Evolutionary conservation across 2,797 vertebrate species (phyloP), one percentile per base, ranked within the genome.

Genomic region (Crenuchus spilurus): DNA sequence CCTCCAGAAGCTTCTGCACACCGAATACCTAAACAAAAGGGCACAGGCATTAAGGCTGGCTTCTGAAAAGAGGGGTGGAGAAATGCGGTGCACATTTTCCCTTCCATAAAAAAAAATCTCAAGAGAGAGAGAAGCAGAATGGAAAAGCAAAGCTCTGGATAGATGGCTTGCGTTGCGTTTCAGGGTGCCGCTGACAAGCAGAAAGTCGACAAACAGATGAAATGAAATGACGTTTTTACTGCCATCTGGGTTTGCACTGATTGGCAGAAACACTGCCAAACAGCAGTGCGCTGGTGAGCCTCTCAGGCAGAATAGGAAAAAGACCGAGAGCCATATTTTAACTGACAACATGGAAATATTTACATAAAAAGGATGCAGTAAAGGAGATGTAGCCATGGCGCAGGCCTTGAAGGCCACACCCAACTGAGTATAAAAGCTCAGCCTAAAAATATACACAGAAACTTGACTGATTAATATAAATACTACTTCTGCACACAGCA

Each of bases 261-360:
- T 82, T 81, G 68, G 77, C 74, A 80, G 66, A 72, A 75, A 75
- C 46, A 33, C 54, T 72, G 68, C 66, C 72, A 75, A 70, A 63
- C 62, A 65, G 51, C 58, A 77, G 37, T n/a, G 49, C 24, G 33
- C 61, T 58, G 61, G 74, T 75, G 60, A 78, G 57, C 58, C 33
- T 78, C 69, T 69, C 58, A 67, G 37, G 77, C 77, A 79, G 68
- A 76, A 73, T 70, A 65, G 77, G 60, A 42, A 54, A 44, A 41
- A 75, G 54, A 57, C 60, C 46, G 48, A 22, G 46, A 64, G 70
- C 44, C 68, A 44, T 73, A 77, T 73, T 75, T 75, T 75, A 77
- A 77, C 80, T 75, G 78, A 77, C 75, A 78, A 79, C 74, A 54
- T 73, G 49, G 72, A 80, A 60, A 51, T 81, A 80, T 81, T 81